Percentiles rank a stretch among this genome's conserved stretches.
Conservation (phyloP, 2,797 vertebrate species). For the Cygnus olor region DNA sequence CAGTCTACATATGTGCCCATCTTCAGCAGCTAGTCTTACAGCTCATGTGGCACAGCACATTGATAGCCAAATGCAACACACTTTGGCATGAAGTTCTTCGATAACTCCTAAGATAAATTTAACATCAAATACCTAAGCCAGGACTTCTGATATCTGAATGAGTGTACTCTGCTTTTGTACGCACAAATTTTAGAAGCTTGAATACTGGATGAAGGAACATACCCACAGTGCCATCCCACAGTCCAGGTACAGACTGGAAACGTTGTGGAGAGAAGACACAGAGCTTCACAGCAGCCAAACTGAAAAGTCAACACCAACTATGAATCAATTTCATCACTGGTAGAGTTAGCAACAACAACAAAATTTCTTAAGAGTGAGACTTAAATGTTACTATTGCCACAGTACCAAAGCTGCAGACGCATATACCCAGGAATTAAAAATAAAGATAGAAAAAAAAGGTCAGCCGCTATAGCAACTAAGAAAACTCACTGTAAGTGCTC, state of each 20-base stretch:
- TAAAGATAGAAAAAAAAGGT: not conserved
- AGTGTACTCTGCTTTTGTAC: conserved; percentile 68
- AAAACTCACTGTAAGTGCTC: conserved; percentile 88
- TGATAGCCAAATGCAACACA: not conserved
- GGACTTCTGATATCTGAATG: conserved; percentile 56
- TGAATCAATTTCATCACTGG: not conserved
- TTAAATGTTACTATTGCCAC: not conserved
- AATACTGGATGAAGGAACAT: conserved; percentile 77
- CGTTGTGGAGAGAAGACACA: conserved; percentile 88
- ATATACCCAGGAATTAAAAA: not conserved
- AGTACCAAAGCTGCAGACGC: not conserved
- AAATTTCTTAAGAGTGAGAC: not conserved
- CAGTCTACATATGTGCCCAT: not conserved
- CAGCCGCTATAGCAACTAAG: not conserved
- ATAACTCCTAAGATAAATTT: not conserved
- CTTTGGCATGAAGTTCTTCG: not conserved
- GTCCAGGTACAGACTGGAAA: conserved; percentile 94
- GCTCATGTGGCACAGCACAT: not conserved
- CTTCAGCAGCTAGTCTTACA: not conserved
- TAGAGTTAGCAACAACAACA: not conserved
- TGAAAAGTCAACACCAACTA: conserved; percentile 56
- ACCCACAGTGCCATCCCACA: conserved; percentile 95
- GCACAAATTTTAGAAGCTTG: conserved; percentile 65
- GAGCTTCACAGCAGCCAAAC: conserved; percentile 97
- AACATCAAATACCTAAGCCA: not conserved